These are phyloP conservation scores for Eupithecia insigniata DNA, from an alignment of 2,888 invertebrate genomes.

Conservation along the genomic window DNA sequence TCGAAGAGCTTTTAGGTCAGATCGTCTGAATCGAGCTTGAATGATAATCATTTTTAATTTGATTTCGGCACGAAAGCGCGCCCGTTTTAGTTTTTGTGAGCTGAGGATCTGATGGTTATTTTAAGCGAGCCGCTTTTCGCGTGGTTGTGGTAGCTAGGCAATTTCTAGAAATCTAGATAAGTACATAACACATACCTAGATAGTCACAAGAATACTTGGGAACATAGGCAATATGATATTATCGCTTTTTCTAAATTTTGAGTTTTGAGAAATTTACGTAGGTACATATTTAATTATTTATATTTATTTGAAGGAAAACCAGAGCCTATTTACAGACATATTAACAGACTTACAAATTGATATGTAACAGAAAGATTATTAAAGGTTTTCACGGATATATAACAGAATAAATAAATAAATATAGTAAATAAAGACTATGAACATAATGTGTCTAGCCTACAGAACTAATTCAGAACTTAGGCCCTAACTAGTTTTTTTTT, in stretches of 20 bases:
- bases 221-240: not conserved
- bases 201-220: not conserved
- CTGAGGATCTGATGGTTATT: not conserved
- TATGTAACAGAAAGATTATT: too few relatives aligned
- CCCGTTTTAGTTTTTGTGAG: slow-evolving; percentile 37
- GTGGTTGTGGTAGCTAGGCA: not conserved
- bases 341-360: too few relatives aligned
- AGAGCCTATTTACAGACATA: too few relatives aligned
- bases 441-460: too few relatives aligned
- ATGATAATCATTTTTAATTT: slow-evolving; percentile 71
- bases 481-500: too few relatives aligned
- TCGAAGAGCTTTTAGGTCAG: slow-evolving; percentile 52
- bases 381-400: too few relatives aligned
- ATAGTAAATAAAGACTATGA: too few relatives aligned
- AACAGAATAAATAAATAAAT: too few relatives aligned
- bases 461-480: too few relatives aligned
- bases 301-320: too few relatives aligned
- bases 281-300: not conserved
- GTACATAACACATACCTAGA: not conserved
- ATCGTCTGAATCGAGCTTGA: slow-evolving; percentile 62
- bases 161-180: not conserved
- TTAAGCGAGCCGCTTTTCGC: not conserved
- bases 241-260: not conserved
- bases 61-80: slow-evolving; percentile 59
- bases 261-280: not conserved